Conservation (phyloP, 2,888 invertebrate species). For the Macrosoma leucophasiata region DNA sequence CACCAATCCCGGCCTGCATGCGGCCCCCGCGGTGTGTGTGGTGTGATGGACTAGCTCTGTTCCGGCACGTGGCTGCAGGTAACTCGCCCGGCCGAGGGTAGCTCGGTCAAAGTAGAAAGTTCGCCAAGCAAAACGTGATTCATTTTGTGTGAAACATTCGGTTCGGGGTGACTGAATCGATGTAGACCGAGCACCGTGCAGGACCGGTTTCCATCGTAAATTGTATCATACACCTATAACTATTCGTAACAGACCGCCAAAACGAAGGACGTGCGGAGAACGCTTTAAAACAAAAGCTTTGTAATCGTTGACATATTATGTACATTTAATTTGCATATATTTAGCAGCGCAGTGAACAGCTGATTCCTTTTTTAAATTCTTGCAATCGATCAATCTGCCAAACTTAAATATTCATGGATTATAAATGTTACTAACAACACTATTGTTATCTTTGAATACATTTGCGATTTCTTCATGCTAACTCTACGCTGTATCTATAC, state of each 20-base stretch:
- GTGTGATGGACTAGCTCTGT: constrained; percentile 30
- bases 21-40: constrained; percentile 48
- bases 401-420: constrained; percentile 4
- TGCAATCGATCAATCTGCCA: constrained; percentile 7
- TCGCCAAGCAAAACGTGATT: constrained; percentile 38
- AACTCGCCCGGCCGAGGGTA: constrained; percentile 35
- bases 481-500: constrained; percentile 2
- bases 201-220: constrained; percentile 65
- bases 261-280: constrained; percentile 45
- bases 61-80: constrained; percentile 33
- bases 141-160: constrained; percentile 59
- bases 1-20: constrained; percentile 77
- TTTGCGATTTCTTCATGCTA: too few relatives aligned
- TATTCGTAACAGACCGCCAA: constrained; percentile 39
- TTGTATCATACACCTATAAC: constrained; percentile 40
- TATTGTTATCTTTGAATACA: too few relatives aligned
- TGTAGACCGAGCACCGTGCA: constrained; percentile 46
- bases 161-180: constrained; percentile 58
- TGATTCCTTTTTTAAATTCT: constrained; percentile 26
- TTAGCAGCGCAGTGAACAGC: constrained; percentile 23
- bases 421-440: too few relatives aligned
- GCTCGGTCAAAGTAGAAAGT: constrained; percentile 38
- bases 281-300: constrained; percentile 27
- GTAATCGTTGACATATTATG: constrained; percentile 12
- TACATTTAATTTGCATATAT: constrained; percentile 20